These are phyloP conservation scores for Pseudochirops cupreus DNA, from an alignment of 2,797 vertebrate species.

Conservation along the genomic window DNA sequence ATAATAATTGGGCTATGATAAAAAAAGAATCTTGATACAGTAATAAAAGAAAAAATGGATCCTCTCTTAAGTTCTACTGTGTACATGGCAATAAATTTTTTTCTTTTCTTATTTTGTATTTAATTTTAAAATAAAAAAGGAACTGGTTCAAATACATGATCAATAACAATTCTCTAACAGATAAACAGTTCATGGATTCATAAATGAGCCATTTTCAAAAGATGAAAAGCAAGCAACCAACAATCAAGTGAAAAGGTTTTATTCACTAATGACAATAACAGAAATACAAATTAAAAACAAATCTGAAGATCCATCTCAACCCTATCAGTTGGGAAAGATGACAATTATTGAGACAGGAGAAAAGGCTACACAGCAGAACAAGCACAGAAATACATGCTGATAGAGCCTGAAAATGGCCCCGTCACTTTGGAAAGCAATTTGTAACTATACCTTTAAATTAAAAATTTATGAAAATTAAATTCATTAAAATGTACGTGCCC, in stretches of 20 bases:
- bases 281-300: not conserved
- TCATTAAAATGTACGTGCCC: not conserved
- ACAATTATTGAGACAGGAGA: not conserved
- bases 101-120: too few species aligned
- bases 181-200: not conserved
- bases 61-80: too few species aligned
- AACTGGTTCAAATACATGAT: not conserved
- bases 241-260: not conserved
- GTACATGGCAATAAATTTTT: too few species aligned
- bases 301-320: not conserved
- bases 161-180: not conserved
- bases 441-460: not conserved
- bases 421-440: not conserved
- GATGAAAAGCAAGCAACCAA: not conserved
- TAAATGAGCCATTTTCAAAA: not conserved
- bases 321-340: not conserved
- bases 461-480: not conserved
- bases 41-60: too few species aligned
- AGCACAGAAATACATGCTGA: not conserved
- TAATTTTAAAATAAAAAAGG: not conserved
- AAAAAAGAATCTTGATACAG: too few species aligned
- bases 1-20: too few species aligned
- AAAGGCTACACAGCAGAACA: not conserved
- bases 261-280: not conserved
- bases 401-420: not conserved